phyloP scores from a whole-genome alignment of 2,113 vertebrate species.

The Plecotus auritus region DNA sequence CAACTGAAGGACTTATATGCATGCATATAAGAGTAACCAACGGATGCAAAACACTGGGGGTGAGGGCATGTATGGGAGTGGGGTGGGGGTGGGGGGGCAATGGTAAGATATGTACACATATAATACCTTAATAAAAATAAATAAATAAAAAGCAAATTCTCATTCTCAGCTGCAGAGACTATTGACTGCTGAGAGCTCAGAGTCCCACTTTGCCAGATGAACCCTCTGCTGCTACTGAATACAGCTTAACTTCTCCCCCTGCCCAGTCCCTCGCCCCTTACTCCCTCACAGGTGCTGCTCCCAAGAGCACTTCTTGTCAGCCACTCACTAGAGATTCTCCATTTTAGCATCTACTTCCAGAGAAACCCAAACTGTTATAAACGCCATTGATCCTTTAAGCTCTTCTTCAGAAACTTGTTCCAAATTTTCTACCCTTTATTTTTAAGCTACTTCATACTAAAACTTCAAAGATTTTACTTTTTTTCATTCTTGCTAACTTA shows the following conservation, averaged over 20 bases:
- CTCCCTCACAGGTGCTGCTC: neutral
- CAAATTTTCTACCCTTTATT: neutral
- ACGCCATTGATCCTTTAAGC: neutral
- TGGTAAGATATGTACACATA: too few relatives aligned
- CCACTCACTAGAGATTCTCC: neutral
- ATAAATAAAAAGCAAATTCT: too few relatives aligned
- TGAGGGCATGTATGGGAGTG: too few relatives aligned
- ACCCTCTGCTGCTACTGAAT: neutral
- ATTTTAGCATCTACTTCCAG: neutral
- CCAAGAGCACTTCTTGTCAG: neutral
- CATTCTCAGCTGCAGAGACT: neutral
- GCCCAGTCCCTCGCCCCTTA: neutral
- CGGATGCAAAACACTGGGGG: too few relatives aligned
- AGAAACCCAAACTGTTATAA: neutral
- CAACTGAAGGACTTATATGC: too few relatives aligned
- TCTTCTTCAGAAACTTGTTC: neutral
- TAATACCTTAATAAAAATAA: too few relatives aligned
- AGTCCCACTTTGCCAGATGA: neutral
- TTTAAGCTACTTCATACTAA: neutral
- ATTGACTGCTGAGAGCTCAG: neutral
- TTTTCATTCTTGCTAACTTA: neutral
- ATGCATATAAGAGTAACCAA: too few relatives aligned
- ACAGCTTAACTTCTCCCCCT: neutral
- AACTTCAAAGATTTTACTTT: neutral
- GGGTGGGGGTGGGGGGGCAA: too few relatives aligned